Conservation (phyloP, 2,888 invertebrate genomes). For the Amorpha juglandis region DNA sequence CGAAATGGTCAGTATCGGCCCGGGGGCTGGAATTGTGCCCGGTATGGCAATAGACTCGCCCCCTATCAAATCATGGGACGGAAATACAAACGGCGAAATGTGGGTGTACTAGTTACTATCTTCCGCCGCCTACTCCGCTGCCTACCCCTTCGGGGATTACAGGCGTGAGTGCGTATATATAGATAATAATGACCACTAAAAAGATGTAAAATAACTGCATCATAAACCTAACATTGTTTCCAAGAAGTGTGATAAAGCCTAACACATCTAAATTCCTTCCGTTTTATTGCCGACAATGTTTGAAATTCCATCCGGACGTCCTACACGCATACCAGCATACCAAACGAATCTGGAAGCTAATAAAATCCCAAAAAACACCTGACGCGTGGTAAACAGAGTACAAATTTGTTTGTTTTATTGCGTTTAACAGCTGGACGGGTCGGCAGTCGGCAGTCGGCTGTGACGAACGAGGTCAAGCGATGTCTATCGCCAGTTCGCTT, state of each 20-base stretch:
- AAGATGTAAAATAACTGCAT: background rate
- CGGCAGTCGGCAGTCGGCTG: background rate
- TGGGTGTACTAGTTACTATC: no score
- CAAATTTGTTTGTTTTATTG: background rate
- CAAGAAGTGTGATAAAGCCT: background rate
- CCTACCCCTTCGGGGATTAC: no score
- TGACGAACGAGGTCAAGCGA: background rate
- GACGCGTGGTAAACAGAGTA: conserved; percentile 11
- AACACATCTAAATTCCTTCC: no score
- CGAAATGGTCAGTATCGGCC: no score
- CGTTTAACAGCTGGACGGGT: conserved; percentile 5
- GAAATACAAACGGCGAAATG: no score
- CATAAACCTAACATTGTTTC: background rate
- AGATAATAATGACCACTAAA: no score
- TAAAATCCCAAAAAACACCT: conserved; percentile 9
- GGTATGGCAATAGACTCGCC: no score
- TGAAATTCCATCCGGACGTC: background rate
- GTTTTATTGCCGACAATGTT: conserved; percentile 1
- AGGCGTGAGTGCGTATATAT: no score
- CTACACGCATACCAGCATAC: background rate
- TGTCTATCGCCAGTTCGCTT: background rate
- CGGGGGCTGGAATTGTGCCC: no score
- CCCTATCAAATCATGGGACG: no score
- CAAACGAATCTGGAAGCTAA: background rate
- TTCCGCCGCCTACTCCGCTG: no score